Evolutionary conservation across 1,140 invertebrate genomes (phyloP).

Genomic region (Muscidifurax raptorellus): DNA sequence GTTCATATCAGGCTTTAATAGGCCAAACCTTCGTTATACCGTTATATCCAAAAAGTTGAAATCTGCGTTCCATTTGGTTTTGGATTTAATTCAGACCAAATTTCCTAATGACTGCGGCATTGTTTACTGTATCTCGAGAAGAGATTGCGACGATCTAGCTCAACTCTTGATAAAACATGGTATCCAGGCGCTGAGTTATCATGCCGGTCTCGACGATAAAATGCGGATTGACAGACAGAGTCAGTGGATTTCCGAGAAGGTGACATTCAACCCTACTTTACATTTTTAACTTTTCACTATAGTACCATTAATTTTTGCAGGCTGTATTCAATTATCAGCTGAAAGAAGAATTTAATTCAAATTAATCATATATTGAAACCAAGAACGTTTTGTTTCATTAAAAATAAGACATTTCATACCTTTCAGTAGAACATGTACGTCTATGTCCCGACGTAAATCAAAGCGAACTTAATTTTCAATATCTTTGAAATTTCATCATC

Average conservation of each 20-base stretch:
- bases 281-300: no score
- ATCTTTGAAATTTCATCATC: conserved; percentile 10
- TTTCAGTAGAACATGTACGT: neutral
- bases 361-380: no score
- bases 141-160: conserved; percentile 90
- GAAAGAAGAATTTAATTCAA: no score
- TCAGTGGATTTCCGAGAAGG: conserved; percentile 88
- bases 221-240: conserved; percentile 83
- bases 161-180: conserved; percentile 79
- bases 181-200: conserved; percentile 87
- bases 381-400: neutral
- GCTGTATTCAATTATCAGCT: neutral
- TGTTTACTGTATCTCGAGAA: conserved; percentile 95
- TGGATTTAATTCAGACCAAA: conserved; percentile 83
- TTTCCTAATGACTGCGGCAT: conserved; percentile 88
- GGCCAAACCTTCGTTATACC: conserved; percentile 93
- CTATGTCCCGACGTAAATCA: neutral
- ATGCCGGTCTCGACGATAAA: conserved; percentile 89
- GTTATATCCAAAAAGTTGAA: conserved; percentile 85
- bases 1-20: conserved; percentile 91
- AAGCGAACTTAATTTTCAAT: neutral
- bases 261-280: conserved; percentile 49
- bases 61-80: conserved; percentile 80
- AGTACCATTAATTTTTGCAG: no score
- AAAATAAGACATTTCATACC: neutral